A percentile compares a stretch with the other conserved stretches of the same genome.
These are phyloP conservation scores for Azorinus chamasolen DNA, from an alignment of 2,888 invertebrate genomes.

Conservation along the genomic window DNA sequence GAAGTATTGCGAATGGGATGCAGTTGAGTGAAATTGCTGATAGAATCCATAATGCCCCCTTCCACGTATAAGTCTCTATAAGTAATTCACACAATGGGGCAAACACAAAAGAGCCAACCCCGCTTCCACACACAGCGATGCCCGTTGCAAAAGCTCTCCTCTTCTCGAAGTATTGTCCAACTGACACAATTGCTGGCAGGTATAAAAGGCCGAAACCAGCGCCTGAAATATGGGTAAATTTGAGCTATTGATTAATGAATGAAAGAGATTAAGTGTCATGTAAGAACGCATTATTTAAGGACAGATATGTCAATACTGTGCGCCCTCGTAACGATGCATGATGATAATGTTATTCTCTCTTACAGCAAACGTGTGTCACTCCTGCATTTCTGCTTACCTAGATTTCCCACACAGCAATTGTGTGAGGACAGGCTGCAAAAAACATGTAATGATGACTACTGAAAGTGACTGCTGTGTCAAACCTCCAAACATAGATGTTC, in stretches of 20 bases:
- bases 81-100: constrained; percentile 18
- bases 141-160: constrained; percentile 35
- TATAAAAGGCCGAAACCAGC: constrained; percentile 31
- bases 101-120: constrained; percentile 32
- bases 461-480: no score
- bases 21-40: constrained; percentile 23
- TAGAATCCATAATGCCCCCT: constrained; percentile 21
- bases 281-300: no score
- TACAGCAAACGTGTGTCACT: no score
- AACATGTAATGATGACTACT: no score
- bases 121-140: constrained; percentile 20
- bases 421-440: no score
- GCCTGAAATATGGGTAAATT: constrained; percentile 7
- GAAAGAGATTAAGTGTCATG: no score
- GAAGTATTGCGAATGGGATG: constrained; percentile 19
- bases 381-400: no score
- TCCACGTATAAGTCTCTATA: constrained; percentile 25
- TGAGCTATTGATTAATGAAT: not conserved
- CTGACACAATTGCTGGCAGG: constrained; percentile 29
- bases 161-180: constrained; percentile 17
- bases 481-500: no score
- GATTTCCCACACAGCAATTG: no score
- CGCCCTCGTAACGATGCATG: no score
- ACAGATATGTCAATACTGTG: no score
- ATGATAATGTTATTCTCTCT: no score